Base-by-base conservation (phyloP, 2,113 vertebrate genomes). In the Fukomys damarensis region DNA sequence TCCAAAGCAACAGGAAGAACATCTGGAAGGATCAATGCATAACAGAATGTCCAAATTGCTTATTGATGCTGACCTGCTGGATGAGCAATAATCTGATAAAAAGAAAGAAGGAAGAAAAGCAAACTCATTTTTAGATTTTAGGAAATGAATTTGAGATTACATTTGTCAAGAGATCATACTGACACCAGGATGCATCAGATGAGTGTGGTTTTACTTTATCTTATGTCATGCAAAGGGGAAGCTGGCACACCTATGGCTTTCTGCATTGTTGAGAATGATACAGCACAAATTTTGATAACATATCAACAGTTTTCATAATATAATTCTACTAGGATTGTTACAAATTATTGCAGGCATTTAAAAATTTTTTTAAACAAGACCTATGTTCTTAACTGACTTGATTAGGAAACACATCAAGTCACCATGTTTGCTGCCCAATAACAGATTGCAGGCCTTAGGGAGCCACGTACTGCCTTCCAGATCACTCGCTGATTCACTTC, bases 371-470 rank as follows among this genome's bases (percentile, higher is more conserved):
- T 11, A 32, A 35, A 14, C 61, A 9, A 61, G 22, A 89, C 43
- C 12, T 66, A 70, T 84, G 81, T 92, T 82, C 72, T 38, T 89
- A 93, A 86, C 63, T 84, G 77, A 95, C 93, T 65, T 85, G 93
- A 88, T 96, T 96, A 94, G 38, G 84, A 87, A 96, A 86, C 90
- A 81, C 20, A 89, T 56, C 81, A 83, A 95, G 87, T 87, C 88
- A 49, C 92, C 43, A 16, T 85, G 85, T 94, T 88, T 95, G 32
- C 77, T 88, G 84, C 66, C 97, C 49, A 12, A 38, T 92, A 93
- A 85, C 76, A 96, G 87, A 96, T n/a, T 94, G 80, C 30, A 61
- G 54, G 84, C 86, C 96, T 93, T 94, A 56, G 89, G 80, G 92
- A 96, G 89, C 41, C 79, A 35, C 63, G 43, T 1, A 11, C 43